phyloP scores from a whole-genome alignment of 2,888 invertebrate genomes.

The Hecatera dysodea region DNA sequence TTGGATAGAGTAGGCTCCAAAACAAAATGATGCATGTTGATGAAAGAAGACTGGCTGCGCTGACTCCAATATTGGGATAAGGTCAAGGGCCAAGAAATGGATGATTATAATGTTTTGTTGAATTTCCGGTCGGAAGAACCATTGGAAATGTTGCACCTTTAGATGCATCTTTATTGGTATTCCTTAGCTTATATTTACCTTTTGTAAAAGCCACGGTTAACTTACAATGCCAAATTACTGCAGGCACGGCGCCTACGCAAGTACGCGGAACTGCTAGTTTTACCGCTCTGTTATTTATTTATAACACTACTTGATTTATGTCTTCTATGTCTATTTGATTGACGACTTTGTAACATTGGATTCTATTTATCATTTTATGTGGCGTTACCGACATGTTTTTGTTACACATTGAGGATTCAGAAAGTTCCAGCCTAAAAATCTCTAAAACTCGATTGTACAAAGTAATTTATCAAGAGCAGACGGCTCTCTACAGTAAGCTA shows the following conservation, averaged over 20 bases:
- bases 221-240: not conserved
- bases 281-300: conserved; percentile 11
- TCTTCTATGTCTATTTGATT: conserved; percentile 19
- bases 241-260: conserved; percentile 36
- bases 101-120: no score
- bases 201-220: not conserved
- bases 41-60: no score
- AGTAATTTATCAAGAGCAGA: conserved; percentile 46
- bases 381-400: not conserved
- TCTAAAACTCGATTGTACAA: conserved; percentile 3
- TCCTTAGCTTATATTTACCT: not conserved
- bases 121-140: no score
- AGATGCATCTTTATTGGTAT: not conserved
- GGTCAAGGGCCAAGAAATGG: no score
- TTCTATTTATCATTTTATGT: not conserved
- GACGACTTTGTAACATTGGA: conserved; percentile 2
- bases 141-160: not conserved
- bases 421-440: conserved; percentile 30
- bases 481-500: conserved; percentile 30
- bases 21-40: no score
- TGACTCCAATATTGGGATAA: no score
- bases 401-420: conserved; percentile 3
- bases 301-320: conserved; percentile 30
- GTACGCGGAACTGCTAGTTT: conserved; percentile 43
- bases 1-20: no score